phyloP scores from a whole-genome alignment of 2,888 invertebrate species.

The Amphimallon solstitiale region DNA sequence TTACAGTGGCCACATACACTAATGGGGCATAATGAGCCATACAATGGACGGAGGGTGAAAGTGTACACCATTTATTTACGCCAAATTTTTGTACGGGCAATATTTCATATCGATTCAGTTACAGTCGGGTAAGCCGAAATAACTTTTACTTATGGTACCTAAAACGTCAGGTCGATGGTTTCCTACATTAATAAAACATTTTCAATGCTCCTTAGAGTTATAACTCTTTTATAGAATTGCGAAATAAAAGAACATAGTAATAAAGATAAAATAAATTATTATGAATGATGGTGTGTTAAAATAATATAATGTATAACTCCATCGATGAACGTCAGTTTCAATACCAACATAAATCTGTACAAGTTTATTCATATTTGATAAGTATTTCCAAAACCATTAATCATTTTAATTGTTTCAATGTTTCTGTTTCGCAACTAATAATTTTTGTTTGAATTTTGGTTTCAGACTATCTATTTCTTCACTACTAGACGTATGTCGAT shows the following conservation, averaged over 20 bases:
- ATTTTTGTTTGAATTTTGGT: too few relatives aligned
- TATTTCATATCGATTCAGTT: conserved; percentile 19
- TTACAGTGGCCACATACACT: conserved; percentile 44
- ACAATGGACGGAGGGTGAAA: conserved; percentile 40
- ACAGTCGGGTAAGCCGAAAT: conserved; percentile 8
- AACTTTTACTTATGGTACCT: conserved; percentile 13
- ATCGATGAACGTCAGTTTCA: too few relatives aligned
- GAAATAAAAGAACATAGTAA: neutral
- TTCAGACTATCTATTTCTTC: too few relatives aligned
- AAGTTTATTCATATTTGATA: too few relatives aligned
- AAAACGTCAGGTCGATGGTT: conserved; percentile 1
- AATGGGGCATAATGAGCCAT: conserved; percentile 46
- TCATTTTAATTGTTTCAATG: too few relatives aligned
- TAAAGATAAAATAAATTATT: neutral
- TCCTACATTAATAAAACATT: conserved; percentile 16
- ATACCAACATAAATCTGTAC: too few relatives aligned
- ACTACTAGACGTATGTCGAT: too few relatives aligned
- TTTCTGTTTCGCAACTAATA: too few relatives aligned
- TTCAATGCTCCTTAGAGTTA: neutral
- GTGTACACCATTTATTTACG: conserved; percentile 36
- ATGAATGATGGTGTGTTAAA: too few relatives aligned
- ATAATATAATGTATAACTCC: too few relatives aligned
- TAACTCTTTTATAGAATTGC: neutral
- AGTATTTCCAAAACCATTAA: too few relatives aligned
- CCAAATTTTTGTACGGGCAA: conserved; percentile 30